phyloP scores from a whole-genome alignment of 1,140 invertebrate genomes.

The Helicoverpa zea region DNA sequence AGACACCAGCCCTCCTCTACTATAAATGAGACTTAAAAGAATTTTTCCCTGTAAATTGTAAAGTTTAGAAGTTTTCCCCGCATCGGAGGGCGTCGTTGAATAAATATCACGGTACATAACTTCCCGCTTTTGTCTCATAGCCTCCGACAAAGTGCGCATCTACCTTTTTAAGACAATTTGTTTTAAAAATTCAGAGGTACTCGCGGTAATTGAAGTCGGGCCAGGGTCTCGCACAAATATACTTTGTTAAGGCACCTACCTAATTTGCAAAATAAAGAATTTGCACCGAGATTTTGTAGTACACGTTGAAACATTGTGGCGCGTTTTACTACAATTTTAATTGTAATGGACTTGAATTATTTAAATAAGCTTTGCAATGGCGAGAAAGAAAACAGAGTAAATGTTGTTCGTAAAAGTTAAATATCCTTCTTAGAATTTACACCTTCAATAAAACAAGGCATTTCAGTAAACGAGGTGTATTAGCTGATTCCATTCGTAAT shows the following conservation, averaged over 20 bases:
- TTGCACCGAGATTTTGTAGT: slow-evolving; percentile 8
- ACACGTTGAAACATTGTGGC: not conserved
- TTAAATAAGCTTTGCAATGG: not conserved
- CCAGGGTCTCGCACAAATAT: slow-evolving; percentile 33
- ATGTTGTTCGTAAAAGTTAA: slow-evolving; percentile 4
- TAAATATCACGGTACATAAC: slow-evolving; percentile 46
- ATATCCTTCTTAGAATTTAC: not conserved
- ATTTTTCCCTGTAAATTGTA: slow-evolving; percentile 44
- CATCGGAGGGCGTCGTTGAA: slow-evolving; percentile 30
- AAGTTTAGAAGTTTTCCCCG: slow-evolving; percentile 32
- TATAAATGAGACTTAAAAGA: slow-evolving; percentile 39
- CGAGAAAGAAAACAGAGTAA: not conserved
- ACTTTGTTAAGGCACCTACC: slow-evolving; percentile 39
- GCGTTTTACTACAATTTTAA: slow-evolving; percentile 30
- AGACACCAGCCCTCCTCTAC: slow-evolving; percentile 19
- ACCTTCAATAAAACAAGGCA: not conserved
- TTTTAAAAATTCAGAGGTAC: slow-evolving; percentile 45
- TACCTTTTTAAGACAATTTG: slow-evolving; percentile 48
- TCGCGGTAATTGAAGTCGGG: slow-evolving; percentile 41
- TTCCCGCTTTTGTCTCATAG: slow-evolving; percentile 34
- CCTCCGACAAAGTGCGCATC: slow-evolving; percentile 36
- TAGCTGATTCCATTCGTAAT: not conserved
- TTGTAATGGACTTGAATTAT: slow-evolving; percentile 27
- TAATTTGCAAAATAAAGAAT: slow-evolving; percentile 39
- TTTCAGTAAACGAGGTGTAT: not conserved